A percentile compares a stretch with the other conserved stretches of the same genome.
These are phyloP conservation scores for Frankliniella intonsa DNA, from an alignment of 2,888 invertebrate species.

Conservation along the genomic window DNA sequence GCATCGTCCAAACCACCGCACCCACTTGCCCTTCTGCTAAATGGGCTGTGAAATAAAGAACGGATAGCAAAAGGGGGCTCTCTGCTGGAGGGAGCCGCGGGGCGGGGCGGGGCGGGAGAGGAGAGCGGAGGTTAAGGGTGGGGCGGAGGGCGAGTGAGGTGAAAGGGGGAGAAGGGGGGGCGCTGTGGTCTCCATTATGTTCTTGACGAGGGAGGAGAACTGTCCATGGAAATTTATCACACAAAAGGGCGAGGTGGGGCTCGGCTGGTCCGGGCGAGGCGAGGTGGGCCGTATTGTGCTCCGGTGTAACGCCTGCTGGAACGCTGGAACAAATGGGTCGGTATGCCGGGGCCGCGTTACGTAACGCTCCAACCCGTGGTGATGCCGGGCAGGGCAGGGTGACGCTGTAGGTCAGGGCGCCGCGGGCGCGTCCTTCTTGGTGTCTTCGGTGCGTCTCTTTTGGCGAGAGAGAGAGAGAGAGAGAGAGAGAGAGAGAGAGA, in stretches of 20 bases:
- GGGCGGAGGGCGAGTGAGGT: background rate
- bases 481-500: background rate
- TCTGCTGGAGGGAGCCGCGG: background rate
- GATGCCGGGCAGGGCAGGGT: too few relatives aligned
- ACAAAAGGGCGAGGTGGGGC: background rate
- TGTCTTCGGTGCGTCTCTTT: background rate
- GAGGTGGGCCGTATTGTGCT: background rate
- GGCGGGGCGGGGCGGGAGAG: background rate
- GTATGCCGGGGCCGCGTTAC: too few relatives aligned
- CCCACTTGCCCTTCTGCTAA: background rate
- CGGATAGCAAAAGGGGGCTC: background rate
- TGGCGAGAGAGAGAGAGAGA: background rate
- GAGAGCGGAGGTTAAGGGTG: background rate
- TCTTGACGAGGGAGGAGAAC: background rate
- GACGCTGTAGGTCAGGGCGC: too few relatives aligned
- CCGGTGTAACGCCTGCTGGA: background rate
- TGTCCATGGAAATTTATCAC: conserved; percentile 23
- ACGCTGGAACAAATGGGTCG: too few relatives aligned
- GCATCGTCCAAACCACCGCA: too few relatives aligned
- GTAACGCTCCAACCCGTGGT: too few relatives aligned
- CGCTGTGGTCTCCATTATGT: background rate
- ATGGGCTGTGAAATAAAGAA: conserved; percentile 26
- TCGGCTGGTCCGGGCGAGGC: background rate
- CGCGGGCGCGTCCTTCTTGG: background rate
- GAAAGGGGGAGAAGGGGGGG: background rate